A percentile compares a stretch with the other conserved stretches of the same genome.
These are phyloP conservation scores for Erythrocebus patas DNA, from an alignment of 2,113 vertebrate genomes.

Conservation along the genomic window DNA sequence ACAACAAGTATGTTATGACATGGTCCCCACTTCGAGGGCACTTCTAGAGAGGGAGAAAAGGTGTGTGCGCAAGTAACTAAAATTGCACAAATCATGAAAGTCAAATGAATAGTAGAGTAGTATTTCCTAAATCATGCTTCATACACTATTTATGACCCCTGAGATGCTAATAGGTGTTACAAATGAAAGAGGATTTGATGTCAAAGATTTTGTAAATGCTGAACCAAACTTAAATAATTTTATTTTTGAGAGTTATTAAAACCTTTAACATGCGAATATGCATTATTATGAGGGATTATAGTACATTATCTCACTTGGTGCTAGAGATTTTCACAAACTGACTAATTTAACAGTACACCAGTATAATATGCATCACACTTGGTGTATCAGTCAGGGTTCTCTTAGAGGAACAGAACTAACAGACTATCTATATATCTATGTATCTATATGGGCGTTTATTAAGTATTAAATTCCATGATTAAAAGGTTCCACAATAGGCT, in stretches of 20 bases:
- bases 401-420: too few species aligned
- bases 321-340: not conserved
- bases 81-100: not conserved
- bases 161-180: not conserved
- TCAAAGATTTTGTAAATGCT: not conserved
- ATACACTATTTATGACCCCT: not conserved
- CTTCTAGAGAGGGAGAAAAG: not conserved
- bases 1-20: not conserved
- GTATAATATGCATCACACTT: not conserved
- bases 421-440: too few species aligned
- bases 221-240: not conserved
- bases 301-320: not conserved
- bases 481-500: too few species aligned
- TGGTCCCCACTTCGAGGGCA: not conserved
- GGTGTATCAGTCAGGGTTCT: too few species aligned
- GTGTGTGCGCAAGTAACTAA: not conserved
- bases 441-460: too few species aligned
- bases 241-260: not conserved
- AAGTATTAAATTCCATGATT: too few species aligned
- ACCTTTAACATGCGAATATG: not conserved
- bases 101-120: not conserved
- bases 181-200: not conserved
- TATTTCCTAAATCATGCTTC: not conserved
- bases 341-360: not conserved
- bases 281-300: not conserved